Evolutionary conservation across 2,888 invertebrate genomes (phyloP), one percentile per base, ranked within the genome.

Genomic region (Syritta pipiens): DNA sequence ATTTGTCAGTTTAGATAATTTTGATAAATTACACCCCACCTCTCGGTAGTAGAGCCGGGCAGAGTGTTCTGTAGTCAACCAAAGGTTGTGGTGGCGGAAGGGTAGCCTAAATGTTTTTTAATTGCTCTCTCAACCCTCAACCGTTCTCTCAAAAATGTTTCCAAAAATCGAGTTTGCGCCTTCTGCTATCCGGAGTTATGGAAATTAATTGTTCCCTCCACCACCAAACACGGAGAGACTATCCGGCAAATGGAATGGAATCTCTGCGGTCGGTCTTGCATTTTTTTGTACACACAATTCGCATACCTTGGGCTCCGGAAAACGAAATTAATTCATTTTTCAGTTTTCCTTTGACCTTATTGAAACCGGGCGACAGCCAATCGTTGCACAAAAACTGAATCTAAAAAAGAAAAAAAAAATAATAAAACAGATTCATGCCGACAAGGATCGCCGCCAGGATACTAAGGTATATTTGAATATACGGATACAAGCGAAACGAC

Each of bases 1-100:
- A 83, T 83, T 81, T 76, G 65, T 55, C 76, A 67, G 60, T 68
- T 69, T 62, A 81, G 82, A 83, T 83, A 82, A 82, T 82, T 82
- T 81, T 81, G 82, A 81, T 72, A 81, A 83, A 83, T 83, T 82
- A 68, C 67, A 60, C 26, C 32, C 55, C 51, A 12, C 28, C 69
- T 14, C 48, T 14, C 30, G 30, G 35, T 20, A 6, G n/a, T 24
- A 14, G 37, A 37, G 10, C 6, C 35, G n/a, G n/a, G n/a, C n/a
- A n/a, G n/a, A n/a, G n/a, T n/a, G n/a, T n/a, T n/a, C n/a, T n/a
- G n/a, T n/a, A 48, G 17, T 48, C 28, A 65, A 49, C 20, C 37
- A 60, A 65, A 67, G 60, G 77, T 53, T 71, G 40, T 65, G 55
- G 49, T 51, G 49, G 12, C 51, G n/a, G 19, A 42, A 44, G 59